phyloP scores from a whole-genome alignment of 2,797 vertebrate genomes.

The Rhinogobio ventralis region DNA sequence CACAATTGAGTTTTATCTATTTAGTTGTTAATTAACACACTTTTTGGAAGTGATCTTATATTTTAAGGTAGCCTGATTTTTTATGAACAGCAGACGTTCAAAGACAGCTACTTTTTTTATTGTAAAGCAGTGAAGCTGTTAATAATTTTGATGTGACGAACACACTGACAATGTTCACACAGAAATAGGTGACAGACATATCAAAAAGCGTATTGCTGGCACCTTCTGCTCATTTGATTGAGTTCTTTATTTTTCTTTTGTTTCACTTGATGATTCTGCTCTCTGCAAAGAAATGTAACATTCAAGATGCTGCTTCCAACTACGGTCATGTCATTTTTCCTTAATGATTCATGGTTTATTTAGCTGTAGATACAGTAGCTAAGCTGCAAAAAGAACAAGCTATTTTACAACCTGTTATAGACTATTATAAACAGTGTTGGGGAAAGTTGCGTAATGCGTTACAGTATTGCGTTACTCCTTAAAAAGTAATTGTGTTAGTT shows the following conservation, averaged over 20 bases:
- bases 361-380: not conserved
- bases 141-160: constrained; percentile 32
- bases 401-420: no score
- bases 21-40: constrained; percentile 39
- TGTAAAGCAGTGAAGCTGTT: constrained; percentile 33
- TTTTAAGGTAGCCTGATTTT: not conserved
- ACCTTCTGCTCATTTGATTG: constrained; percentile 32
- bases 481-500: not conserved
- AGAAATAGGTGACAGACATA: constrained; percentile 38
- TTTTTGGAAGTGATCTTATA: constrained; percentile 4
- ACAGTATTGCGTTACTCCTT: not conserved
- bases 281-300: constrained; percentile 11
- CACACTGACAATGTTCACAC: constrained; percentile 34
- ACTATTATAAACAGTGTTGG: not conserved
- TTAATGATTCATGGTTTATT: not conserved
- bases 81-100: constrained; percentile 1
- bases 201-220: constrained; percentile 35
- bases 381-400: not conserved
- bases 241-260: constrained; percentile 29
- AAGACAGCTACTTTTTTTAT: constrained; percentile 24
- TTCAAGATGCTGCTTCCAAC: not conserved
- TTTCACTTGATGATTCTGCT: constrained; percentile 18
- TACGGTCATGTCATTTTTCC: not conserved
- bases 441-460: not conserved
- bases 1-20: constrained; percentile 5